These are phyloP conservation scores for Lepetodrilus schrolli DNA, from an alignment of 2,888 invertebrate genomes.

Conservation along the genomic window DNA sequence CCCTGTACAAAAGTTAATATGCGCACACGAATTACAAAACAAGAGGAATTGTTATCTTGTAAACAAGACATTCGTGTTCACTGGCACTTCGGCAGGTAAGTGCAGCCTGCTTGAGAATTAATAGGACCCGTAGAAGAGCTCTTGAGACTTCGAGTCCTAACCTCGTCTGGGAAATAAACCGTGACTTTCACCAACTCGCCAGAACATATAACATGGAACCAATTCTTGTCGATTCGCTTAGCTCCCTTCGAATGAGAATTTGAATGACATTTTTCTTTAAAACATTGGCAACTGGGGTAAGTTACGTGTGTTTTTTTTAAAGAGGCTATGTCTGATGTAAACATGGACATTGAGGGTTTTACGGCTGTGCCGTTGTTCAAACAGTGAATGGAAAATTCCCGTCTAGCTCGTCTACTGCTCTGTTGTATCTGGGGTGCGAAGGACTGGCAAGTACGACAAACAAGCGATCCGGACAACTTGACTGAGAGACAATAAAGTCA, in stretches of 20 bases:
- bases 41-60: no score
- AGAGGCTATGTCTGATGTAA: neutral
- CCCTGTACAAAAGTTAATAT: no score
- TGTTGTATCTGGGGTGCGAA: neutral
- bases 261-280: no score
- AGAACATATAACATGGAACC: neutral
- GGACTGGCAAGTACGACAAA: neutral
- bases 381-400: neutral
- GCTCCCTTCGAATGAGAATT: neutral
- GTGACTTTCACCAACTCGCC: neutral
- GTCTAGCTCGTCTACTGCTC: neutral
- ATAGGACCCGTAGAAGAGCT: neutral
- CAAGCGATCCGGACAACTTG: neutral
- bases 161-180: neutral
- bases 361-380: neutral
- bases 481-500: constrained; percentile 4
- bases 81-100: neutral
- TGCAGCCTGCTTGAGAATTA: neutral
- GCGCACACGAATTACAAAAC: no score
- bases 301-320: no score
- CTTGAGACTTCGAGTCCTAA: neutral
- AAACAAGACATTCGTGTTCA: neutral
- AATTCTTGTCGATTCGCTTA: neutral
- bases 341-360: neutral
- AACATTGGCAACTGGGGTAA: no score